Evolutionary conservation across 1,140 invertebrate genomes (phyloP), one percentile per base, ranked within the genome.

Genomic region (Bemisia tabaci): DNA sequence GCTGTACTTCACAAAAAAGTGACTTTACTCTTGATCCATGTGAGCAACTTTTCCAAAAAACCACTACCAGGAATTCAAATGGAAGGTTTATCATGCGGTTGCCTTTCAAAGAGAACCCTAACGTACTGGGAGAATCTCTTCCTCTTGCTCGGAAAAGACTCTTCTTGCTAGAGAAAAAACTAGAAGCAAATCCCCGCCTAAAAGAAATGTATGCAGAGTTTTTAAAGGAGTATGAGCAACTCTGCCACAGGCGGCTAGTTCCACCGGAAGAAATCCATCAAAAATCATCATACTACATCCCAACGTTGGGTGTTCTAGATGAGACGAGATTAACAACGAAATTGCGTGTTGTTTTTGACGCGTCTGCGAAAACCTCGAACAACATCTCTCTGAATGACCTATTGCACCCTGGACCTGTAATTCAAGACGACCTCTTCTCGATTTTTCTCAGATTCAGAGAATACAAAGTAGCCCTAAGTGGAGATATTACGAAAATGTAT

Each of bases 271-370:
- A 5, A 12, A 9, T 12, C 9, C 21, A 22, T 22, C 12, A 21
- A 65, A 2, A 0, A 24, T 64, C 39, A 59, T 24, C 21, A 12
- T 68, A 69, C 61, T 72, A 68, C 64, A 58, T 72, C 0, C 72
- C 73, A 21, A 72, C 76, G 68, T 74, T 75, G 66, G 61, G 68
- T n/a, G 72, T 77, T 0, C 23, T 73, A 12, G 68, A 72, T 58
- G 62, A 60, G 0, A 59, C 39, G 2, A 74, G 70, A 23, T n/a
- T 58, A 26, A 77, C 73, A 0, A 77, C 75, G 0, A 75, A 74
- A 61, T n/a, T 73, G 1, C 67, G 76, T 59, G 71, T 76, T 26
- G 74, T 77, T 1, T 77, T 79, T 64, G 73, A 79, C 64, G 76
- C 72, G 9, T 76, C 74, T 0, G 63, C 65, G 9, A 71, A 71